Evolutionary conservation across 2,113 vertebrate species (phyloP).

Genomic region (Perca schrenkii): DNA sequence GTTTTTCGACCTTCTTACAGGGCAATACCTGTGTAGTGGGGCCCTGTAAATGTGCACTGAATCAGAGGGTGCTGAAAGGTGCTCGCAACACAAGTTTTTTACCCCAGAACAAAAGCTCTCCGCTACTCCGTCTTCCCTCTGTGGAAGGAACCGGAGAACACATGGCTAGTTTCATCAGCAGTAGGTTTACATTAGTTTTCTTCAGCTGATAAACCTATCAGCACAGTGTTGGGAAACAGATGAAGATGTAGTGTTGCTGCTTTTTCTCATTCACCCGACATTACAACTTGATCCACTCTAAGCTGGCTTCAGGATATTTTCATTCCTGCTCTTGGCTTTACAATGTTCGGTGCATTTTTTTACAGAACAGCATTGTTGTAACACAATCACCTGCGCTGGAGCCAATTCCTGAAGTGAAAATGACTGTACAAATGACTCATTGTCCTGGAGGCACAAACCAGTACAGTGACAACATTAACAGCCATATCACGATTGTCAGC

Average conservation of each 20-base stretch:
- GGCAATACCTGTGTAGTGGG: conserved; percentile 53
- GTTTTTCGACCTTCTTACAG: conserved; percentile 39
- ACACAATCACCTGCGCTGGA: conserved; percentile 66
- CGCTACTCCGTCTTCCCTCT: background rate
- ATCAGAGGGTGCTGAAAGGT: conserved; percentile 79
- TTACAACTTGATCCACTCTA: conserved; percentile 41
- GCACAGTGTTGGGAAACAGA: conserved; percentile 54
- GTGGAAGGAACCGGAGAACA: conserved; percentile 42
- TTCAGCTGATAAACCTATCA: conserved; percentile 77
- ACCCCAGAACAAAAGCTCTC: conserved; percentile 38
- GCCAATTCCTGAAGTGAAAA: conserved; percentile 65
- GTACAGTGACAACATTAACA: conserved; percentile 64
- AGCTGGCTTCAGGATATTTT: conserved; percentile 66
- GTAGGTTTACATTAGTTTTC: conserved; percentile 66
- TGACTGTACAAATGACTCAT: conserved; percentile 62
- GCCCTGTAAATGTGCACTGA: conserved; percentile 65
- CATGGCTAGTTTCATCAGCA: conserved; percentile 69
- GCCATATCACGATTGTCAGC: conserved; percentile 67
- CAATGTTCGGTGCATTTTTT: conserved; percentile 24
- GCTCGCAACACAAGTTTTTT: conserved; percentile 64
- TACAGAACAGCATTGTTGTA: conserved; percentile 59
- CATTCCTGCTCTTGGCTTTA: conserved; percentile 50
- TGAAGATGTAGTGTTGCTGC: conserved; percentile 53
- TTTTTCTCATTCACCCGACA: conserved; percentile 52
- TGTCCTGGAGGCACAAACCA: conserved; percentile 66